Evolutionary conservation across 2,797 vertebrate genomes (phyloP), one percentile per base, ranked within the genome.

Genomic region (Girardinus metallicus): DNA sequence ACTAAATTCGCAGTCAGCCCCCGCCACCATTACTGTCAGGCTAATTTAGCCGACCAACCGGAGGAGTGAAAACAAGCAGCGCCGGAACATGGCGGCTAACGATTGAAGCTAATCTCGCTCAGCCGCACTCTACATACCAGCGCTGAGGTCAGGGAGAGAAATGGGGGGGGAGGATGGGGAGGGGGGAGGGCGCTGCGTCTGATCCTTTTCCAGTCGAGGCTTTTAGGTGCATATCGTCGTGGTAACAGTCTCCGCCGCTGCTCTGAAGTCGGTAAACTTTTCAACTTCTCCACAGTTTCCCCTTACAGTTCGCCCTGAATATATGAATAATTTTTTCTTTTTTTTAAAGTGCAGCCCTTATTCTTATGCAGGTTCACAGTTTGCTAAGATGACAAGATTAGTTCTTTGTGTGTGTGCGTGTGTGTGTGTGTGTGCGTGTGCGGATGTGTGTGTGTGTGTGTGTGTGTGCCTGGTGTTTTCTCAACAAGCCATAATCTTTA

Each of bases 41-140:
- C 86, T 91, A 90, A 95, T 94, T 94, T 93, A 85, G 84, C 83
- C 79, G 83, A 79, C 80, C 41, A 79, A 86, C 79, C 36, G n/a
- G 51, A 87, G 82, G 64, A 90, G 79, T 82, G 75, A 87, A 89
- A 89, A 88, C 80, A 70, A 87, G 83, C 85, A 53, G 85, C 21
- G 73, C 75, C 60, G 73, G 76, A 81, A 82, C 26, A 16, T 21
- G 10, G 80, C 75, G 83, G 79, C 82, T 80, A 90, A 86, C 86
- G 68, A 86, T 88, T 88, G 73, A 39, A 74, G 79, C 76, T 85
- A 80, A 87, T 85, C 86, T 73, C 73, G 79, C 79, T 83, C 81
- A 79, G 88, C 77, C 84, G 78, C 82, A 77, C 74, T 78, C 80
- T 18, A 73, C 75, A 80, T 74, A 88, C 79, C 78, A 12, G 62